These are phyloP conservation scores for Tetranychus urticae DNA, from an alignment of 1,140 invertebrate genomes.

Conservation along the genomic window DNA sequence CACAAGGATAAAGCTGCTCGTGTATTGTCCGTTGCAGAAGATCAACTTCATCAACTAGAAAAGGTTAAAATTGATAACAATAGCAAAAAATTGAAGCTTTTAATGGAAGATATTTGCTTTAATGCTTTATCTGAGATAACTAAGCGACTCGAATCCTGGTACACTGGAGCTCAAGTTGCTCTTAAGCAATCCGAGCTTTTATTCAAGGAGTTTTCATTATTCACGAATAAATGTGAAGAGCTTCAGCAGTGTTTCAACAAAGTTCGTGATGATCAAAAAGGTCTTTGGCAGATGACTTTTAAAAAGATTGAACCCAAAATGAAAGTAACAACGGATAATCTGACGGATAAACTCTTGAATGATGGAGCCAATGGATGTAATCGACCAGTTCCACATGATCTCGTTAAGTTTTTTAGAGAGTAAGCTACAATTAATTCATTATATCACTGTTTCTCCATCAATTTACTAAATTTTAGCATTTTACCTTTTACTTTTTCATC, in stretches of 20 bases:
- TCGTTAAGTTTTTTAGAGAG: neutral
- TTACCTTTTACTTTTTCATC: neutral
- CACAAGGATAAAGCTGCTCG: slow-evolving; percentile 53
- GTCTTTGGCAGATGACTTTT: neutral
- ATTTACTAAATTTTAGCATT: neutral
- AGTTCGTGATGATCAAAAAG: slow-evolving; percentile 1
- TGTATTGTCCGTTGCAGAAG: slow-evolving; percentile 58
- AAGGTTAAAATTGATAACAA: slow-evolving; percentile 22
- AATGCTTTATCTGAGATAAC: slow-evolving; percentile 6
- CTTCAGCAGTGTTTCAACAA: neutral
- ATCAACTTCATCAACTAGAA: slow-evolving; percentile 75
- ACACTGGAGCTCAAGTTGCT: slow-evolving; percentile 10
- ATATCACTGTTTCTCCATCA: neutral
- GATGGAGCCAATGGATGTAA: neutral
- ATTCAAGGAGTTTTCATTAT: slow-evolving; percentile 2
- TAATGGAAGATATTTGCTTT: slow-evolving; percentile 10
- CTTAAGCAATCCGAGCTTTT: slow-evolving; percentile 5
- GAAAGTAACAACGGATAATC: neutral
- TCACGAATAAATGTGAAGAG: slow-evolving; percentile 1
- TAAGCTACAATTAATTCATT: neutral
- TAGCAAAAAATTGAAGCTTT: slow-evolving; percentile 12
- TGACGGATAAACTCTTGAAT: neutral
- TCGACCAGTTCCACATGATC: neutral
- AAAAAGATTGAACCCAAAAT: neutral
- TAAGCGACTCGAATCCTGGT: slow-evolving; percentile 14